A percentile compares a stretch with the other conserved stretches of the same genome.
These are phyloP conservation scores for Gallinago nigripennis DNA, from an alignment of 2,797 vertebrate genomes.

Conservation along the genomic window DNA sequence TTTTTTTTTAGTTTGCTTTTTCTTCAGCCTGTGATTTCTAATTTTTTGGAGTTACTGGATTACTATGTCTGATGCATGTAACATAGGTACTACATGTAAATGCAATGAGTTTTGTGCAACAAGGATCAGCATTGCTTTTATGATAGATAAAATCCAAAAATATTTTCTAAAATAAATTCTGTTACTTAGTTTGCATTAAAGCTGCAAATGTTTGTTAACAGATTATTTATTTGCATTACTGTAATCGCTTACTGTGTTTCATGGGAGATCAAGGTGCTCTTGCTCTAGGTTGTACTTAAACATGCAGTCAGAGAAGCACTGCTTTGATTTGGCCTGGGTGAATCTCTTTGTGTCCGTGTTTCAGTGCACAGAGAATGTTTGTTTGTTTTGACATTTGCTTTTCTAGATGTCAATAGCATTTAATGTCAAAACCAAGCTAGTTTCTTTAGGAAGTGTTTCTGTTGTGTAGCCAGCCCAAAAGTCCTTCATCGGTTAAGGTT, in stretches of 20 bases:
- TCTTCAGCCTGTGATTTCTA: neutral
- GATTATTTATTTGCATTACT: neutral
- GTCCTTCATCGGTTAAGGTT: neutral
- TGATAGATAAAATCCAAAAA: neutral
- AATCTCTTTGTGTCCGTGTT: neutral
- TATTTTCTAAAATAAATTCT: neutral
- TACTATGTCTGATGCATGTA: neutral
- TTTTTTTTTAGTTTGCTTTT: neutral
- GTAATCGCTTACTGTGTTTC: neutral
- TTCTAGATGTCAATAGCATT: neutral
- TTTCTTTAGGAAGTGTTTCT: neutral
- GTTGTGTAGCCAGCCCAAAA: neutral
- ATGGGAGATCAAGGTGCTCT: neutral
- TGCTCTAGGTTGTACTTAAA: neutral
- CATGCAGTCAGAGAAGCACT: neutral
- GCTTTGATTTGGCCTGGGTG: neutral
- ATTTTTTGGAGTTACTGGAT: neutral
- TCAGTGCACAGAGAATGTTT: neutral
- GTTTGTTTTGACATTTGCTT: neutral
- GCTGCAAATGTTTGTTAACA: neutral
- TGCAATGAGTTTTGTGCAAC: rapidly evolving
- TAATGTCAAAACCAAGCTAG: neutral
- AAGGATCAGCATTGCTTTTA: neutral
- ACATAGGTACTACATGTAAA: neutral
- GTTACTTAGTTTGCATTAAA: neutral